Evolutionary conservation across 1,140 invertebrate species (phyloP).

Genomic region (Acromyrmex echinatior): DNA sequence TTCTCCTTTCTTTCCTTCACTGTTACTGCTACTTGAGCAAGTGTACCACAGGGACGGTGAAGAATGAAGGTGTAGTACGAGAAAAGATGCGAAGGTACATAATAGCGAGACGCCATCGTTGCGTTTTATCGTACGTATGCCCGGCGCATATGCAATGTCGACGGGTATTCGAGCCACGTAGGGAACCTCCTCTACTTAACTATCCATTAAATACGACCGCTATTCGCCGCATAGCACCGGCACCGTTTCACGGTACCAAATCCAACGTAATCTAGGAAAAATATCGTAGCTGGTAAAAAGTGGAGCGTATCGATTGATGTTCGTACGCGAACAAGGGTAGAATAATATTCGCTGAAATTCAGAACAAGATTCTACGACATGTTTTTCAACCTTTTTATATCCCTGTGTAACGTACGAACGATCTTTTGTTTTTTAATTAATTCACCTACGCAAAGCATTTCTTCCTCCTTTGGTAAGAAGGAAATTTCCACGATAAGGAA

Average conservation of each 20-base stretch:
- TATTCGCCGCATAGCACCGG: slow-evolving; percentile 46
- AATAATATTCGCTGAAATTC: slow-evolving; percentile 54
- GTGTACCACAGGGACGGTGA: neutral
- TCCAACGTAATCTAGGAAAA: slow-evolving; percentile 76
- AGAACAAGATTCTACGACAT: neutral
- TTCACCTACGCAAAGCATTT: slow-evolving; percentile 29
- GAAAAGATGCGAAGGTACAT: slow-evolving; percentile 6
- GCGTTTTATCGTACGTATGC: slow-evolving; percentile 50
- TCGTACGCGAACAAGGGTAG: slow-evolving; percentile 45
- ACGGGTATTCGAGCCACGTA: slow-evolving; percentile 82
- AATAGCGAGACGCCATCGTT: slow-evolving; percentile 34
- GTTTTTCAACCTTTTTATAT: neutral
- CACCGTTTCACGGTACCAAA: slow-evolving; percentile 49
- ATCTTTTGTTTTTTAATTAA: slow-evolving; percentile 24
- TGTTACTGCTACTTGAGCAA: neutral
- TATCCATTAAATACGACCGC: slow-evolving; percentile 84
- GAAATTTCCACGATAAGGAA: slow-evolving; percentile 51
- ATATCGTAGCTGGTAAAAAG: slow-evolving; percentile 73
- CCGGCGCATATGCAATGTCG: slow-evolving; percentile 76
- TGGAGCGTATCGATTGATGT: slow-evolving; percentile 68
- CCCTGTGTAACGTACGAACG: neutral
- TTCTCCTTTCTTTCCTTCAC: slow-evolving; percentile 5
- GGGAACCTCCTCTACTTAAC: slow-evolving; percentile 83
- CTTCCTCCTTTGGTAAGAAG: neutral
- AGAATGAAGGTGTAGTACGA: neutral